These are phyloP conservation scores for Lucilia cuprina DNA, from an alignment of 1,140 invertebrate genomes.

Conservation along the genomic window DNA sequence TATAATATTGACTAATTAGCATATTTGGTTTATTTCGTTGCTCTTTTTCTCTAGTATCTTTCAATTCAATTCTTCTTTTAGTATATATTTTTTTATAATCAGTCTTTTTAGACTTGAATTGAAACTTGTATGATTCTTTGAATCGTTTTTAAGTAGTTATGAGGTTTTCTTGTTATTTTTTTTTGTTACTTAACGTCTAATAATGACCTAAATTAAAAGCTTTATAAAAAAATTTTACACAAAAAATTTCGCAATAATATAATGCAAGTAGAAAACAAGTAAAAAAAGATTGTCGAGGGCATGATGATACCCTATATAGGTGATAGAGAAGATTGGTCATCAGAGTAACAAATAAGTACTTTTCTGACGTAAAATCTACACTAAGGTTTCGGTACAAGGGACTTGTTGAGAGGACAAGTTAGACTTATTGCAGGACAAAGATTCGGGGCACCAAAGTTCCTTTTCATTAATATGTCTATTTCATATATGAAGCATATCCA, in stretches of 20 bases:
- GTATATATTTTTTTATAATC: neutral
- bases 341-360: too few relatives aligned
- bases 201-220: conserved; percentile 2
- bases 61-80: neutral
- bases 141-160: neutral
- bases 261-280: too few relatives aligned
- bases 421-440: too few relatives aligned
- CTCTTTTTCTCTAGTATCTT: neutral
- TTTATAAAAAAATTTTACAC: neutral
- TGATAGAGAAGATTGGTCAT: too few relatives aligned
- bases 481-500: too few relatives aligned
- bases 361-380: too few relatives aligned
- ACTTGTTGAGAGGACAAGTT: too few relatives aligned
- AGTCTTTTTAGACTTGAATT: neutral
- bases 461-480: too few relatives aligned
- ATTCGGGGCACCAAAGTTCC: too few relatives aligned
- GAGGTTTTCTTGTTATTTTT: neutral
- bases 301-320: too few relatives aligned
- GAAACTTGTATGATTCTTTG: neutral
- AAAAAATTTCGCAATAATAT: neutral
- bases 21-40: neutral
- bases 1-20: neutral
- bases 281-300: neutral
- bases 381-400: too few relatives aligned
- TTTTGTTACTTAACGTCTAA: neutral